Percentiles rank a stretch among this genome's conserved stretches.
Evolutionary conservation across 2,113 vertebrate species (phyloP).

Genomic region (Marcusenius ussheri): DNA sequence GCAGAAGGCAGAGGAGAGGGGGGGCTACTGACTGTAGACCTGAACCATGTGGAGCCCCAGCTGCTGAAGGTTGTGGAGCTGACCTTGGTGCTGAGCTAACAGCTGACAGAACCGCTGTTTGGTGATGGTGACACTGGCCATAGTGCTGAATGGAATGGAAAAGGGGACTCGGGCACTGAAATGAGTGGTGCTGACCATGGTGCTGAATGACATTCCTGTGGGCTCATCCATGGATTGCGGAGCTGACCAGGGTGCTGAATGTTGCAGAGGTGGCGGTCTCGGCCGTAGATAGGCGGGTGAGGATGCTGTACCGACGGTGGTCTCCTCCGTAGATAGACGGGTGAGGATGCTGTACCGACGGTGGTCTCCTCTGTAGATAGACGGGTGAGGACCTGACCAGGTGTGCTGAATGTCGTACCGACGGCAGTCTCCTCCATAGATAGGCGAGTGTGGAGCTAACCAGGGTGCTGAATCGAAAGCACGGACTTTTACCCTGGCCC

Average conservation of each 20-base stretch:
- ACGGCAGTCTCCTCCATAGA: too few species aligned
- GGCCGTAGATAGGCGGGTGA: background rate
- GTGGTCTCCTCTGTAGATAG: background rate
- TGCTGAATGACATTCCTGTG: background rate
- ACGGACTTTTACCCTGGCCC: too few species aligned
- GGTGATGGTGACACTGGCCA: background rate
- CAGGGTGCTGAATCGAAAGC: background rate
- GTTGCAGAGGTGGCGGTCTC: background rate
- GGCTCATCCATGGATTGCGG: background rate
- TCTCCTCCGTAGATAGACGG: fast-evolving
- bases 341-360: too few species aligned
- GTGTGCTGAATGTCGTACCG: background rate
- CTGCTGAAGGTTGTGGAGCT: background rate
- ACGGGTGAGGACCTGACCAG: background rate
- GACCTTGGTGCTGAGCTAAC: background rate
- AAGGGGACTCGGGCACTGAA: background rate
- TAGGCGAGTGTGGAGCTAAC: background rate
- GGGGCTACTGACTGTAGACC: background rate
- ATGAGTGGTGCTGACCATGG: background rate
- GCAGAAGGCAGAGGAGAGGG: background rate
- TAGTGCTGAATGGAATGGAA: background rate
- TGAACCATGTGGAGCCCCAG: background rate
- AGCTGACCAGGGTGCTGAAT: background rate
- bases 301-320: background rate
- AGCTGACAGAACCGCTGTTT: background rate